Percentiles rank a stretch among this genome's conserved stretches.
phyloP scores from a whole-genome alignment of 2,888 invertebrate genomes.

The Clitarchus hookeri region DNA sequence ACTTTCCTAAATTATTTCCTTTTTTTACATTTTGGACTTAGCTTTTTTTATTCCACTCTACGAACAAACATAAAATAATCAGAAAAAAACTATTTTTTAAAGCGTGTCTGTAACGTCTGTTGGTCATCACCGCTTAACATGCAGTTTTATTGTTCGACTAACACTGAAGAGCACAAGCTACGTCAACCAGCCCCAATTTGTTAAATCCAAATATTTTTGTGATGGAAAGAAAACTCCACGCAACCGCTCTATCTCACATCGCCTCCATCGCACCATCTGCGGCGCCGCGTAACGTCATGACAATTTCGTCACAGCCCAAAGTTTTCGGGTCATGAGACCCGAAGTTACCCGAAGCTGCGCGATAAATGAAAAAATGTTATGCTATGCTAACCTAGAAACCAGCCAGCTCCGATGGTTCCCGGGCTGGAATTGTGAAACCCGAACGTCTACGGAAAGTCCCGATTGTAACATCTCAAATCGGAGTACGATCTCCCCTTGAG shows the following conservation, averaged over 20 bases:
- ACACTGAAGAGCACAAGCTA: not conserved
- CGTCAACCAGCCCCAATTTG: slow-evolving; percentile 39
- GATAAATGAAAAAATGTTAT: slow-evolving; percentile 27
- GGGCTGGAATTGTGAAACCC: slow-evolving; percentile 27
- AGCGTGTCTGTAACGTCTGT: too few species aligned
- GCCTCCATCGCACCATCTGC: slow-evolving; percentile 32
- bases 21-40: too few species aligned
- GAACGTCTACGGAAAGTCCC: slow-evolving; percentile 32
- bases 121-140: too few species aligned
- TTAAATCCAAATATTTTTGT: slow-evolving; percentile 40
- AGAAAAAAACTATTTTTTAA: too few species aligned
- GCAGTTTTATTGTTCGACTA: not conserved
- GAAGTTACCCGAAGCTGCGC: slow-evolving; percentile 40
- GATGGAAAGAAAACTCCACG: slow-evolving; percentile 34
- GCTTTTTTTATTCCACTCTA: too few species aligned
- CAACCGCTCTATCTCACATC: slow-evolving; percentile 37
- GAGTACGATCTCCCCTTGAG: slow-evolving; percentile 21
- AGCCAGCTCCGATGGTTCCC: slow-evolving; percentile 27
- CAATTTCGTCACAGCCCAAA: slow-evolving; percentile 46
- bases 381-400: slow-evolving; percentile 30
- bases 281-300: slow-evolving; percentile 43
- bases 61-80: too few species aligned
- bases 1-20: too few species aligned
- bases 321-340: slow-evolving; percentile 45
- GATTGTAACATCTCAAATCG: slow-evolving; percentile 20